Conservation (phyloP, 2,888 invertebrate genomes). For the Aelia acuminata region DNA sequence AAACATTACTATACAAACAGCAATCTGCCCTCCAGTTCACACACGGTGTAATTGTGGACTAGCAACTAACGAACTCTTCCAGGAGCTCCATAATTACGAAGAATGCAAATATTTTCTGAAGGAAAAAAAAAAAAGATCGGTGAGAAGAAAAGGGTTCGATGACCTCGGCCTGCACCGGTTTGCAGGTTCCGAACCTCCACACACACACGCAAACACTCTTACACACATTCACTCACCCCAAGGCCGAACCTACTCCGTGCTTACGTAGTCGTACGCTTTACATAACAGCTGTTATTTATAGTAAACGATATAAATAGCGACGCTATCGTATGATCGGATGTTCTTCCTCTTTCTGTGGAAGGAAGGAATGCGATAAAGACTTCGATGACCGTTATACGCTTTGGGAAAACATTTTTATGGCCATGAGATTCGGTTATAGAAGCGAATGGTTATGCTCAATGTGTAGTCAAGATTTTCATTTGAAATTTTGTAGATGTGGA, state of each 20-base stretch:
- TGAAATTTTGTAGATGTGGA: too few relatives aligned
- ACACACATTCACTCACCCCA: too few relatives aligned
- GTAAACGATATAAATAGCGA: neutral
- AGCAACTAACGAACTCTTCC: neutral
- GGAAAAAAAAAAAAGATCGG: constrained; percentile 37
- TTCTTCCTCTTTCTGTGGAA: neutral
- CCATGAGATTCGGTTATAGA: neutral
- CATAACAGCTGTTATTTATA: constrained; percentile 1
- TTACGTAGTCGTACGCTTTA: constrained; percentile 5
- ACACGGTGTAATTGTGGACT: constrained; percentile 11
- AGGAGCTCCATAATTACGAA: neutral
- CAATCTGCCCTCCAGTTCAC: neutral
- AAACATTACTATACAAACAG: neutral
- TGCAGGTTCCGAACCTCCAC: neutral
- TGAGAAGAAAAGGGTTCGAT: neutral
- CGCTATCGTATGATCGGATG: neutral
- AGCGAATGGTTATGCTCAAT: too few relatives aligned
- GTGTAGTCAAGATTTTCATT: too few relatives aligned
- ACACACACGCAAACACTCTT: too few relatives aligned
- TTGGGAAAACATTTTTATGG: neutral
- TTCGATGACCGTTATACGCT: neutral
- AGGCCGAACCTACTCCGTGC: neutral
- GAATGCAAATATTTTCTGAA: constrained; percentile 33
- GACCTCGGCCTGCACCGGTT: neutral
- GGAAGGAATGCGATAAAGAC: neutral